These are phyloP conservation scores for Basileuterus tristriatus DNA, from an alignment of 2,797 vertebrate genomes.

Conservation along the genomic window DNA sequence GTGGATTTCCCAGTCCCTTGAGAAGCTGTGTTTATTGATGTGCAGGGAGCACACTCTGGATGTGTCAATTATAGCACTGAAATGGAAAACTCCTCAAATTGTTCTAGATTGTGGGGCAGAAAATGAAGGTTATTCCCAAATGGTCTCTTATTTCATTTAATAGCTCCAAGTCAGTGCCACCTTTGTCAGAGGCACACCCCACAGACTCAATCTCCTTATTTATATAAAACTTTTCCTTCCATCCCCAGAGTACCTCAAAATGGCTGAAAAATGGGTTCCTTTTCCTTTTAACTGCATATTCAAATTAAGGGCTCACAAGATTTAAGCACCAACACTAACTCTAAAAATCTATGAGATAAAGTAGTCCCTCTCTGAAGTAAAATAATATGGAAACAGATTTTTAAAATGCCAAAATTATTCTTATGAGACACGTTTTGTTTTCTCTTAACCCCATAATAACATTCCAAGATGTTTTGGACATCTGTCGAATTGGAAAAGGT, in stretches of 20 bases:
- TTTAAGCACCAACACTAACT: neutral
- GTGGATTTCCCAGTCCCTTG: neutral
- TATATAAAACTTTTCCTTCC: neutral
- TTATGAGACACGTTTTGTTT: neutral
- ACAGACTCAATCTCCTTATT: neutral
- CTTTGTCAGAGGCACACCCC: neutral
- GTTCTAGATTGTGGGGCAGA: neutral
- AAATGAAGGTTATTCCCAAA: neutral
- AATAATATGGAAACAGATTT: neutral
- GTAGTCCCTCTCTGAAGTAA: neutral
- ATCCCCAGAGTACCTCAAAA: neutral
- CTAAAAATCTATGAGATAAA: neutral
- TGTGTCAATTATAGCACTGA: neutral
- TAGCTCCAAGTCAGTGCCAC: neutral
- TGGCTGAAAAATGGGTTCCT: neutral
- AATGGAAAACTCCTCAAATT: neutral
- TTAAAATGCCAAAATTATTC: neutral
- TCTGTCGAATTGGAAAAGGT: neutral
- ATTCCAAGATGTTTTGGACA: neutral
- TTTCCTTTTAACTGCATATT: neutral
- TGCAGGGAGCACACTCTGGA: neutral
- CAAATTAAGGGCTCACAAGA: neutral
- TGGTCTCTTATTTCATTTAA: neutral
- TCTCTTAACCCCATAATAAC: neutral
- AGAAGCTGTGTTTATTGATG: neutral